Conservation (phyloP, 2,113 vertebrate species). For the Thermophis baileyi region DNA sequence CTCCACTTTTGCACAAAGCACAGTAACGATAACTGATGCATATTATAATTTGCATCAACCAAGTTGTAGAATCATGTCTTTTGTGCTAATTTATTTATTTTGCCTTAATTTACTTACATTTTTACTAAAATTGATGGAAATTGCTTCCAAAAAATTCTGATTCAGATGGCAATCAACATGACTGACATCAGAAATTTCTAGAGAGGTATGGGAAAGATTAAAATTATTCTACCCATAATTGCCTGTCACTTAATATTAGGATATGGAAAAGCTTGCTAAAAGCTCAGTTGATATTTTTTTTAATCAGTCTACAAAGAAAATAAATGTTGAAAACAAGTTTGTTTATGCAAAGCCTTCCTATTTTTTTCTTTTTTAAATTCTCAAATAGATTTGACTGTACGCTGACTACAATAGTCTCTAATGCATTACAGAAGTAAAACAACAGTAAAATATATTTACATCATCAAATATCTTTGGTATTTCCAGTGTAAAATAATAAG, state of each 20-base stretch:
- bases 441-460: neutral
- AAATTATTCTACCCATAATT: neutral
- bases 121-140: neutral
- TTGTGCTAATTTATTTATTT: neutral
- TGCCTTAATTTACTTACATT: neutral
- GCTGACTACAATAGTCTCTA: neutral
- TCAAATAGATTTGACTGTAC: neutral
- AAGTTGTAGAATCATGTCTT: neutral
- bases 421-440: neutral
- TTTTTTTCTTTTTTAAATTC: neutral
- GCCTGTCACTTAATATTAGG: neutral
- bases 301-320: neutral
- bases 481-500: neutral
- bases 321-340: neutral
- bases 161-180: neutral
- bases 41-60: neutral
- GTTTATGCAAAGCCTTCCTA: no score
- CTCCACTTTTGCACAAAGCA: neutral
- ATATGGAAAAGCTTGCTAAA: neutral
- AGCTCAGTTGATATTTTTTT: neutral
- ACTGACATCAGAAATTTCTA: neutral
- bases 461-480: neutral
- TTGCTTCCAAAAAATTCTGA: neutral
- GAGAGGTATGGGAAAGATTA: neutral
- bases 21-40: neutral